Base-by-base conservation (phyloP, 2,797 vertebrate species). In the Sebastes trivittatus region DNA sequence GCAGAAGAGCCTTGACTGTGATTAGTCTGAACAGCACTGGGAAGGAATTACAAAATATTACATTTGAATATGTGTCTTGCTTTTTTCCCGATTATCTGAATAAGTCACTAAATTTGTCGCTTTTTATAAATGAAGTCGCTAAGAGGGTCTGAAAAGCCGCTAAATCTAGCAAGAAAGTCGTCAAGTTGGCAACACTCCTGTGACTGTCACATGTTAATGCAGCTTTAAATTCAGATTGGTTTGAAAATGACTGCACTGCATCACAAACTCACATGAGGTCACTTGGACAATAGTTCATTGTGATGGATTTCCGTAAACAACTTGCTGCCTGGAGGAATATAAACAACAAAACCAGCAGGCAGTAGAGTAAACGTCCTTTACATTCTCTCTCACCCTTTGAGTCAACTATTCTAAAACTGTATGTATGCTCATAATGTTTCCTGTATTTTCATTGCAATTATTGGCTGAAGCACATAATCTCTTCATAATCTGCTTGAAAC, bases 401-500 rank as follows among this genome's bases (percentile, higher is more conserved):
- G 52, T 22, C 52, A 22, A n/a, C n/a, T 9, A 11, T 54, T 54
- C 52, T 22, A 49, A 49, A 49, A 0, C 16, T 20, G 18, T 49
- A 49, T 20, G 46, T 0, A 8, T 49, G 46, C 46, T 49, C 46
- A 49, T 0, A 49, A 20, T 54, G n/a, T 54, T 11, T 54, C 20
- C 25, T 23, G 16, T 23, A 6, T 54, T 75, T 42, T 58, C 46
- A 77, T 42, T 38, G n/a, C 66, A 66, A 11, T 66, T 75, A 69
- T 65, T 7, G 2, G 2, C 36, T 73, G 29, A 52, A 29, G 66
- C 18, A 14, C 56, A 32, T 77, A 72, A 42, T 86, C 71, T 64
- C 11, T 22, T 54, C 46, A 18, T 79, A 85, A 83, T 80, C 65
- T 64, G 30, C 58, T 77, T 30, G 29, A 65, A 75, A 49, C 9